These are phyloP conservation scores for Tenrec ecaudatus DNA, from an alignment of 2,113 vertebrate genomes.

Conservation along the genomic window DNA sequence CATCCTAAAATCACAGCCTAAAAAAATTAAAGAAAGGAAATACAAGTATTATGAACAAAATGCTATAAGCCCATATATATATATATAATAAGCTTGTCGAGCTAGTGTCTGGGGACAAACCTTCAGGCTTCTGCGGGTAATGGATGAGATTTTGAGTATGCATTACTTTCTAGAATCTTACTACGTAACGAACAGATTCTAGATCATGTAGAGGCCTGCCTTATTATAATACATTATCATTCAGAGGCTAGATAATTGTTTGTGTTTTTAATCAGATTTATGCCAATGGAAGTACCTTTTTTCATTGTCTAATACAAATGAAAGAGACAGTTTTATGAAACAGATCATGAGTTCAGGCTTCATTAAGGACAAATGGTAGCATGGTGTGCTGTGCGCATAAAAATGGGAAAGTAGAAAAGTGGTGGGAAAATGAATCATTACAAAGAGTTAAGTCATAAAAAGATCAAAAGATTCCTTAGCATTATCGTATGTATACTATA, in stretches of 20 bases:
- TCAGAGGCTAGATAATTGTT: neutral
- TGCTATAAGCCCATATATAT: no score
- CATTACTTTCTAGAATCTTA: neutral
- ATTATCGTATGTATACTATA: neutral
- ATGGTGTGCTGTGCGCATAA: neutral
- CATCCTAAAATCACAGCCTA: no score
- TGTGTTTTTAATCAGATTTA: neutral
- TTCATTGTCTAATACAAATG: conserved; percentile 28
- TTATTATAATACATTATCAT: neutral
- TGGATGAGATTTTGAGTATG: neutral
- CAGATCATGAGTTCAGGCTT: conserved; percentile 25
- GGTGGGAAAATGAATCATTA: neutral
- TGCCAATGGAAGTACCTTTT: neutral
- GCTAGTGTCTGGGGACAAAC: neutral
- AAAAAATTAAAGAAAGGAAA: no score
- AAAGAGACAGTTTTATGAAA: conserved; percentile 31
- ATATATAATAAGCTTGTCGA: no score
- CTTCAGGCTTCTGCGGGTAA: neutral
- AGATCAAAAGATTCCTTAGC: neutral
- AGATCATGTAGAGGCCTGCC: neutral
- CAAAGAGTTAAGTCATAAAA: neutral
- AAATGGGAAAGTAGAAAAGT: neutral
- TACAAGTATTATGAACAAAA: no score
- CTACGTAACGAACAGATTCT: neutral
- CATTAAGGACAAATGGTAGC: conserved; percentile 14